Conservation (phyloP, 30 jellyfish, hydroid and myxozoan genomes). For the Chrysaora quinquecirrha region DNA sequence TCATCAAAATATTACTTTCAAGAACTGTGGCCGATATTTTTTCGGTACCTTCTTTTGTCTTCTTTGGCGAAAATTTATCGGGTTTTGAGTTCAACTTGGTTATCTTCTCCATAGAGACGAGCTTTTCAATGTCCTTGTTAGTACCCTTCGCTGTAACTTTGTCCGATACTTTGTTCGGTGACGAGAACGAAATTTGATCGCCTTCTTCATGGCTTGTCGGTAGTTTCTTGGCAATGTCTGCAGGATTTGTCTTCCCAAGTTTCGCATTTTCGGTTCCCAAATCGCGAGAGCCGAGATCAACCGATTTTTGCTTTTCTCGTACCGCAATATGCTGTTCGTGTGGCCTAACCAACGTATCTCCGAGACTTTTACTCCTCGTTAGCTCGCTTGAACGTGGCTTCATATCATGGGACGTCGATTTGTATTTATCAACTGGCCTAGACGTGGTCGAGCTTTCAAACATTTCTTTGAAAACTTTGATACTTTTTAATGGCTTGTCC, state of each 20-base stretch:
- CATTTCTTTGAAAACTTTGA: conserved; percentile 50
- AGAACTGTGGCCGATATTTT: neutral
- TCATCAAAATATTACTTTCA: neutral
- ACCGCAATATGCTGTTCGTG: conserved; percentile 7
- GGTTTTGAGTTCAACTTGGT: neutral
- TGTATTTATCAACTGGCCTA: conserved; percentile 64
- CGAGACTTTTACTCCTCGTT: conserved; percentile 39
- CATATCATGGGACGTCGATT: conserved; percentile 24
- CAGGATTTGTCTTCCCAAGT: too few relatives aligned
- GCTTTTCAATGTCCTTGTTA: neutral
- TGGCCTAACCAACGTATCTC: conserved; percentile 39
- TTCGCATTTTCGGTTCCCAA: too few relatives aligned
- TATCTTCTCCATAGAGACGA: too few relatives aligned
- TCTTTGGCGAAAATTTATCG: neutral
- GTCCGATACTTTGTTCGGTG: neutral
- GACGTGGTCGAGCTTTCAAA: conserved; percentile 32
- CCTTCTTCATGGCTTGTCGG: neutral
- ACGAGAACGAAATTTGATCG: too few relatives aligned
- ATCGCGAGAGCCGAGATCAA: neutral
- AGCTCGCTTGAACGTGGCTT: conserved; percentile 1
- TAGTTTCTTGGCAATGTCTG: too few relatives aligned
- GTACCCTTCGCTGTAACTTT: neutral
- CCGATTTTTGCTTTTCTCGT: conserved; percentile 48
- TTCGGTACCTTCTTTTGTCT: neutral
- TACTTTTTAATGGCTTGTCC: conserved; percentile 13